Percentiles rank a stretch among this genome's conserved stretches.
These are phyloP conservation scores for Strongylocentrotus purpuratus DNA, from an alignment of 35 echinoderm and acorn worm genomes.

Conservation along the genomic window DNA sequence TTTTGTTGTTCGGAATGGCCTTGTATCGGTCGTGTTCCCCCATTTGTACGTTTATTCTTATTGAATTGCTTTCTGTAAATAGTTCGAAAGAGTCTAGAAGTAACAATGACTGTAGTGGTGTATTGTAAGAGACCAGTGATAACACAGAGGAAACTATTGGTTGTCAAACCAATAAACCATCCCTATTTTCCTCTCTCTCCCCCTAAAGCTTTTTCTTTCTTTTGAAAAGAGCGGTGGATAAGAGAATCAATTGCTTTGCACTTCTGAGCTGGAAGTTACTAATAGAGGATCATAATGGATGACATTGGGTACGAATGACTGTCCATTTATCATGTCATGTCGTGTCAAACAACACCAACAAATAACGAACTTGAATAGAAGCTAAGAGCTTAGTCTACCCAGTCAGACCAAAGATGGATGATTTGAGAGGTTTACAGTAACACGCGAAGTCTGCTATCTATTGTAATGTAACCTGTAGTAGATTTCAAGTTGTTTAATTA, in stretches of 20 bases:
- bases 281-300: conserved; percentile 24
- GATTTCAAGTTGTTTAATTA: background rate
- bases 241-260: conserved; percentile 34
- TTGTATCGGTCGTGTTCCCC: conserved; percentile 44
- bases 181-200: conserved; percentile 25
- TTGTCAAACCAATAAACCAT: conserved; percentile 44
- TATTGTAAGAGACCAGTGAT: background rate
- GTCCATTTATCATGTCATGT: conserved; percentile 36
- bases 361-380: conserved; percentile 23
- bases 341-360: conserved; percentile 1
- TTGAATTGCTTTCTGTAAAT: conserved; percentile 48
- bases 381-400: background rate
- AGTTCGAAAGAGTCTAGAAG: conserved; percentile 12
- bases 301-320: background rate
- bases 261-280: conserved; percentile 37
- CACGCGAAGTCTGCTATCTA: background rate
- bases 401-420: background rate
- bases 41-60: conserved; percentile 36
- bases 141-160: background rate
- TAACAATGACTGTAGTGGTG: background rate
- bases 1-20: conserved; percentile 29
- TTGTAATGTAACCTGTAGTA: background rate
- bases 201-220: background rate
- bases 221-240: background rate
- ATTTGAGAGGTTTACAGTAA: background rate